Conservation (phyloP, 1,140 invertebrate species). For the Ephestia elutella region DNA sequence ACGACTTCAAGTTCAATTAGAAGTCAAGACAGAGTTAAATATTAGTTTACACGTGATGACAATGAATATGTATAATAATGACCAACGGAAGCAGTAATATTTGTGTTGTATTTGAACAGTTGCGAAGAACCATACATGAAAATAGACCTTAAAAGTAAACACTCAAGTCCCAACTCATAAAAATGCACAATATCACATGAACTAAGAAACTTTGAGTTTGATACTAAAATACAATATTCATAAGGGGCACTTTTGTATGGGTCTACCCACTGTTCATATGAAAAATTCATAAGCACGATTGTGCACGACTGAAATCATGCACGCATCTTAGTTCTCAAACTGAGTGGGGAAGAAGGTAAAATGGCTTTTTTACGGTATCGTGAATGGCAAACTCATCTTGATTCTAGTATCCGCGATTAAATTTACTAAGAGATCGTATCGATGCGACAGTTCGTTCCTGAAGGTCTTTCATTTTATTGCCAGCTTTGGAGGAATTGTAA, state of each 20-base stretch:
- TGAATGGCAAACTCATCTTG: slow-evolving; percentile 6
- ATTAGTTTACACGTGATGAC: too few species aligned
- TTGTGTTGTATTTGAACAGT: too few species aligned
- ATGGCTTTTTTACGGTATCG: slow-evolving; percentile 10
- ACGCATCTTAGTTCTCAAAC: neutral
- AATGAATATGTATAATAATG: too few species aligned
- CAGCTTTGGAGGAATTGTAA: neutral
- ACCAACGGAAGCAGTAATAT: too few species aligned
- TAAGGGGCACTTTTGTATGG: slow-evolving; percentile 16
- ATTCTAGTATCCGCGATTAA: slow-evolving; percentile 6
- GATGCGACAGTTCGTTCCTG: slow-evolving; percentile 4
- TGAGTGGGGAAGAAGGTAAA: neutral
- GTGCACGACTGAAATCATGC: slow-evolving; percentile 7
- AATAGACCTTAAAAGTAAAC: neutral
- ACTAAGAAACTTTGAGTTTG: slow-evolving; percentile 12
- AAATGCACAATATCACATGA: slow-evolving; percentile 4
- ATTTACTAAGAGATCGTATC: slow-evolving; percentile 5
- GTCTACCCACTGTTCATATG: slow-evolving; percentile 9
- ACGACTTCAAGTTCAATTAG: too few species aligned
- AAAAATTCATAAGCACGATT: slow-evolving; percentile 15
- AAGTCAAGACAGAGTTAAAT: too few species aligned
- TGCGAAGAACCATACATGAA: neutral
- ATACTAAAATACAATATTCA: slow-evolving; percentile 18
- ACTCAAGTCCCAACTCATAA: neutral
- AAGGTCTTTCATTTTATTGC: slow-evolving; percentile 6